These are phyloP conservation scores for Thalpophila matura DNA, from an alignment of 2,888 invertebrate species.

Conservation along the genomic window DNA sequence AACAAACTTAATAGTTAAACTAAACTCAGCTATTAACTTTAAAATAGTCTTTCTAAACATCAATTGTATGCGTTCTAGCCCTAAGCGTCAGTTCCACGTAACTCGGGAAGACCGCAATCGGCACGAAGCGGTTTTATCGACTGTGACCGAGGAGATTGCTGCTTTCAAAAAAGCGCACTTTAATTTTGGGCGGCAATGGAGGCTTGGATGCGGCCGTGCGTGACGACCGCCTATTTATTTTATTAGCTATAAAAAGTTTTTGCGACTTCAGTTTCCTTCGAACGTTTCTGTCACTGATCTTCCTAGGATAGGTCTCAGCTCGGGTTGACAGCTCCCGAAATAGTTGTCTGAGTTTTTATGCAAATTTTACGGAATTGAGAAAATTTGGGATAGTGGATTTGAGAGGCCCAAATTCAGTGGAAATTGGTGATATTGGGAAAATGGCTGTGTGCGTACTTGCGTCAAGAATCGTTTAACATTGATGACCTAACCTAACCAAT, in stretches of 20 bases:
- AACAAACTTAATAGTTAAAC: neutral
- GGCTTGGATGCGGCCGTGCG: conserved; percentile 81
- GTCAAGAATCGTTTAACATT: conserved; percentile 1
- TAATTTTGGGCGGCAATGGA: conserved; percentile 84
- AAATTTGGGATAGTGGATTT: conserved; percentile 28
- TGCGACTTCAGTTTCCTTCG: conserved; percentile 64
- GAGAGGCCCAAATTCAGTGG: conserved; percentile 10
- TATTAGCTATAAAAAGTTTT: conserved; percentile 87
- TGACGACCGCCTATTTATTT: conserved; percentile 85
- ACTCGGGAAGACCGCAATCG: conserved; percentile 79
- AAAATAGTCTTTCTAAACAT: neutral
- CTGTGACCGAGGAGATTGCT: conserved; percentile 85
- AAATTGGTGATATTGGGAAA: conserved; percentile 2
- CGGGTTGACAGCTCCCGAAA: conserved; percentile 20
- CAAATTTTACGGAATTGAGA: conserved; percentile 37
- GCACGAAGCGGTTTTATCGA: conserved; percentile 89
- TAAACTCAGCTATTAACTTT: neutral
- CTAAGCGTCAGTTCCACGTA: conserved; percentile 68
- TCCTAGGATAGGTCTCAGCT: conserved; percentile 48
- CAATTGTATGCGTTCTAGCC: conserved; percentile 39
- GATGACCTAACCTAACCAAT: neutral
- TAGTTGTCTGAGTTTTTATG: conserved; percentile 44
- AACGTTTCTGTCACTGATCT: conserved; percentile 53
- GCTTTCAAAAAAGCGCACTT: conserved; percentile 88
- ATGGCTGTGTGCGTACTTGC: neutral